Evolutionary conservation across 2,797 vertebrate genomes (phyloP), one percentile per base, ranked within the genome.

Genomic region (Chromobotia macracanthus): DNA sequence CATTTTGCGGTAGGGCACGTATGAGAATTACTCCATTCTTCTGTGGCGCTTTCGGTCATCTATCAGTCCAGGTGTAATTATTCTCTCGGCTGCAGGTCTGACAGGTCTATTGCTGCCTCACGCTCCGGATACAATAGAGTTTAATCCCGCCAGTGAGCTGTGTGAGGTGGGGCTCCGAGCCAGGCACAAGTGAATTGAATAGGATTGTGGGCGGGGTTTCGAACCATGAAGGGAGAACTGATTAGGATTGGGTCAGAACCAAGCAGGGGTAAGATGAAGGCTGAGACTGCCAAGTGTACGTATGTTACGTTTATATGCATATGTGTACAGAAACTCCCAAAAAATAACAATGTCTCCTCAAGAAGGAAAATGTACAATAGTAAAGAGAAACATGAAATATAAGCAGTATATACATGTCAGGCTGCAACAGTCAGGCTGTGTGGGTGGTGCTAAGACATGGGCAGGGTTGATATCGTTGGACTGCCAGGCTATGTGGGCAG

Each of bases 21-120:
- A 72, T 84, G 86, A 86, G 85, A 88, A 87, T 87, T 82, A 73
- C 67, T 66, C 75, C 72, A 81, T 90, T 88, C 87, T 88, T 88
- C 85, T 80, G 60, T 61, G 66, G 55, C 48, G 70, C 72, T 84
- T 86, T 87, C 87, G 83, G 84, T 80, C 75, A 86, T 87, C 77
- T 80, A 83, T 90, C 88, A 87, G 83, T 79, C 72, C 35, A 72
- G 79, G 66, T 46, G 70, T 81, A 85, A 87, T 87, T 70, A 87
- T 87, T 87, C 84, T 84, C 85, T 85, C 78, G 84, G 85, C 70
- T 86, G 81, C 21, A 74, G 87, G 86, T 69, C 71, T 88, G 86
- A 87, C 63, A 69, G 82, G 64, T 84, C 87, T 73, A 83, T 83
- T 1, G 84, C 86, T 84, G 83, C 77, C 83, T 81, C 68, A 69